A percentile compares a stretch with the other conserved stretches of the same genome.
These are phyloP conservation scores for Parus major DNA, from an alignment of 2,113 vertebrate genomes.

Conservation along the genomic window DNA sequence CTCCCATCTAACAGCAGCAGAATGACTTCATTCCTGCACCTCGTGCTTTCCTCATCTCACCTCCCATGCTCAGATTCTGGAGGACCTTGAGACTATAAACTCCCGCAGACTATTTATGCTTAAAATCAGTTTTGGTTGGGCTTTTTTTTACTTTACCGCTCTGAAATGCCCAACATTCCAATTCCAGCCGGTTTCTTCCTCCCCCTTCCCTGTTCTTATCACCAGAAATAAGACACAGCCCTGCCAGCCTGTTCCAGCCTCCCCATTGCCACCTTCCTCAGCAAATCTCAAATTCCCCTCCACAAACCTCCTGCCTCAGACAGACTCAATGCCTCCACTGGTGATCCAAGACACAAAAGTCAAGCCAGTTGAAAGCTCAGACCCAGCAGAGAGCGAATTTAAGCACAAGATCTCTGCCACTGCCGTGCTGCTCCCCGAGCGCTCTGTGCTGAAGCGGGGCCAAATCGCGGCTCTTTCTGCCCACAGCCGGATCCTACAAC, in stretches of 20 bases:
- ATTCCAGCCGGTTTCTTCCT: not conserved
- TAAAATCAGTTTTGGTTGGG: not conserved
- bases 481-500: not conserved
- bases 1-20: not conserved
- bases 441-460: not conserved
- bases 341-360: not conserved
- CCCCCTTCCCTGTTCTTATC: not conserved
- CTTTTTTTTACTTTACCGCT: not conserved
- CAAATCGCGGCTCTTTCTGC: not conserved
- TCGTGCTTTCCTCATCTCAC: not conserved
- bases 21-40: not conserved
- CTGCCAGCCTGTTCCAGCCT: not conserved
- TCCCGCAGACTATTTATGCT: not conserved
- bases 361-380: not conserved
- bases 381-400: not conserved
- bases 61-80: not conserved
- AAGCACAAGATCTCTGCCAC: not conserved
- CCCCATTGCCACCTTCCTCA: not conserved
- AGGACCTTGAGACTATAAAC: not conserved
- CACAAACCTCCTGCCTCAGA: not conserved
- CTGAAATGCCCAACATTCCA: not conserved
- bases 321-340: accelerated
- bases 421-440: not conserved
- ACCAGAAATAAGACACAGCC: not conserved
- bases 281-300: not conserved